A percentile compares a stretch with the other conserved stretches of the same genome.
Evolutionary conservation across 1,140 invertebrate species (phyloP).

Genomic region (Leptoteleia sp.): DNA sequence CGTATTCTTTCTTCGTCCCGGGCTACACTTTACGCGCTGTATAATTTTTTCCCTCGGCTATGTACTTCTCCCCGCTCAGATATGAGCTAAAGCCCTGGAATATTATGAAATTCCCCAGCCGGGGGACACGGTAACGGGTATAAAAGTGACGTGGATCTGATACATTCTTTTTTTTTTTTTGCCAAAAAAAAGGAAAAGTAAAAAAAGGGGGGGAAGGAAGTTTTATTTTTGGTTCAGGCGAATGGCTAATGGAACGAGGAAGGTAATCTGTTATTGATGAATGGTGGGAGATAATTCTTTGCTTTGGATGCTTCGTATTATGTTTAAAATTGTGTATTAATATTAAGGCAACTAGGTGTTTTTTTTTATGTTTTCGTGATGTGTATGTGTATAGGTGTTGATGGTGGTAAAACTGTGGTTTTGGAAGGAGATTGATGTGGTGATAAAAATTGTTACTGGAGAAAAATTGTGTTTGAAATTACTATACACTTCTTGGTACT

Average conservation of each 20-base stretch:
- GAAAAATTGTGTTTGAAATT: too few relatives aligned
- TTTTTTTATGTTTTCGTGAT: too few relatives aligned
- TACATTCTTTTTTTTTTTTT: slow-evolving; percentile 34
- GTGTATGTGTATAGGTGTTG: too few relatives aligned
- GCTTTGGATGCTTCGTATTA: background rate
- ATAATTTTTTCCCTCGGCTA: slow-evolving; percentile 44
- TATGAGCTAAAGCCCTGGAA: slow-evolving; percentile 35
- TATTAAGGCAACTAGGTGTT: too few relatives aligned
- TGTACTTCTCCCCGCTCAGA: slow-evolving; percentile 17
- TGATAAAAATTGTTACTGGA: too few relatives aligned
- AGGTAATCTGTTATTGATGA: slow-evolving; percentile 16
- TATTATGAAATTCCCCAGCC: slow-evolving; percentile 59
- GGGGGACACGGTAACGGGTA: slow-evolving; percentile 19
- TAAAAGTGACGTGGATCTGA: slow-evolving; percentile 49
- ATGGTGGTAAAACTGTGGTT: too few relatives aligned
- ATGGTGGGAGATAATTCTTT: slow-evolving; percentile 8
- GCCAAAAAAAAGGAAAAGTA: too few relatives aligned
- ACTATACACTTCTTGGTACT: too few relatives aligned
- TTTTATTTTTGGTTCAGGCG: slow-evolving; percentile 12
- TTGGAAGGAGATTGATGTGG: too few relatives aligned
- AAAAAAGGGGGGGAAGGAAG: background rate
- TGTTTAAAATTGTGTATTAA: too few relatives aligned
- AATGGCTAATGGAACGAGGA: slow-evolving; percentile 23
- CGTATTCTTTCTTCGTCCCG: slow-evolving; percentile 48
- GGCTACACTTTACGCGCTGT: slow-evolving; percentile 51